Conservation (phyloP, 2,113 vertebrate genomes). For the Capra hircus region DNA sequence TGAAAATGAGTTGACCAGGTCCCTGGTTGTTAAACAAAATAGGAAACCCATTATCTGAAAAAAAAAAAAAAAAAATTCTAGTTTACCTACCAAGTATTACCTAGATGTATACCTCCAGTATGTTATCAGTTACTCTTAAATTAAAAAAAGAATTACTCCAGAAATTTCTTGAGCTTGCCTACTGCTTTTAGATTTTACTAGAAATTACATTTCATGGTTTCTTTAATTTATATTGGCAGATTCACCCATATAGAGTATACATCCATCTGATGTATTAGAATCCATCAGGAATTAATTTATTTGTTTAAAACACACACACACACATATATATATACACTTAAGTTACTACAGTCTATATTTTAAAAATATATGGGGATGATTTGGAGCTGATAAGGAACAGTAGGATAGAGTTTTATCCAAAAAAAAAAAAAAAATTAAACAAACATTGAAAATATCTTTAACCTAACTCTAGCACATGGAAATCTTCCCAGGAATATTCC, state of each 20-base stretch:
- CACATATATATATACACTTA: not conserved
- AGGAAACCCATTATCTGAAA: not conserved
- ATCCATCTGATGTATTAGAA: not conserved
- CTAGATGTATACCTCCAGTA: not conserved
- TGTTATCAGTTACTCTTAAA: not conserved
- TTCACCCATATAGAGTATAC: not conserved
- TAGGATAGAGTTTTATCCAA: not conserved
- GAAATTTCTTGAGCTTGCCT: not conserved
- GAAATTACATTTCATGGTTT: not conserved
- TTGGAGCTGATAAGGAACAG: not conserved
- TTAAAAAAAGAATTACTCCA: not conserved
- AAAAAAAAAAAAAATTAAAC: not conserved
- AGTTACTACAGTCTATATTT: not conserved
- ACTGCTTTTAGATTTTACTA: not conserved
- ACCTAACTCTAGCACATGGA: not conserved
- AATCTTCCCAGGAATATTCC: not conserved
- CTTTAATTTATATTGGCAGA: constrained; percentile 1
- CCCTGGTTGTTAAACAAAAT: not conserved
- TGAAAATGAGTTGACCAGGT: not conserved
- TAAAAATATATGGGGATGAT: not conserved
- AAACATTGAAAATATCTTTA: not conserved
- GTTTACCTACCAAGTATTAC: not conserved
- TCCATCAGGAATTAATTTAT: not conserved
- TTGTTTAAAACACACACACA: not conserved
- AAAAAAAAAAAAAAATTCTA: not conserved